Conservation (phyloP, 2,797 vertebrate species). For the Ispidina picta region DNA sequence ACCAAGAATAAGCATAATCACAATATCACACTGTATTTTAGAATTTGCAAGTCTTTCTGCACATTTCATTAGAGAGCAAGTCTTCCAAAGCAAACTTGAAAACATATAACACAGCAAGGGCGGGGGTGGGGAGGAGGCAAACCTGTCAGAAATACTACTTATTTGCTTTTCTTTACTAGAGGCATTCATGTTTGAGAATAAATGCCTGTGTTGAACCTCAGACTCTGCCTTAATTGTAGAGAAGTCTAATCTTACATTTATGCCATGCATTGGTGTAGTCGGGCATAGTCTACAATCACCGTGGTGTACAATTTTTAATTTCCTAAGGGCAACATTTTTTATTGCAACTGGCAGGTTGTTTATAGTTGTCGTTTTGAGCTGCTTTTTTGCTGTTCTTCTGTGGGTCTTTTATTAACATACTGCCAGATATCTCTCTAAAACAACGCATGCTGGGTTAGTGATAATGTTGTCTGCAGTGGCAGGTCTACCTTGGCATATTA, state of each 20-base stretch:
- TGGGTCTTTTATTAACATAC: constrained; percentile 3
- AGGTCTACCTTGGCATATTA: constrained; percentile 62
- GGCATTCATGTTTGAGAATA: neutral
- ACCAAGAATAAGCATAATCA: constrained; percentile 8
- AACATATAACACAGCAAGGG: neutral
- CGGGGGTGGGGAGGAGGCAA: too few relatives aligned
- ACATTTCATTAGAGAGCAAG: neutral
- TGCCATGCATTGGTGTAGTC: neutral
- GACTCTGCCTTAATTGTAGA: neutral
- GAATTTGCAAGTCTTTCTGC: neutral
- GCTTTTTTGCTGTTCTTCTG: neutral
- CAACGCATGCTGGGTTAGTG: neutral
- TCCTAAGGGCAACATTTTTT: neutral
- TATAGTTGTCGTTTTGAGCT: neutral
- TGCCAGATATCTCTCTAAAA: neutral
- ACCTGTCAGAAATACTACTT: neutral
- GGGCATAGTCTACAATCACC: neutral
- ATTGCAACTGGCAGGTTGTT: neutral
- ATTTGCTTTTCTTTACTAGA: constrained; percentile 1
- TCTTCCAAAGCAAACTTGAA: constrained; percentile 1
- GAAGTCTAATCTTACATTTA: neutral
- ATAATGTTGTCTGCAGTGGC: constrained; percentile 29
- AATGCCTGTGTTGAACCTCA: neutral
- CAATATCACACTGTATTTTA: neutral
- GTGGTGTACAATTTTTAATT: constrained; percentile 30